A percentile compares a stretch with the other conserved stretches of the same genome.
phyloP scores from a whole-genome alignment of 1,140 invertebrate species.

The Wasmannia auropunctata region DNA sequence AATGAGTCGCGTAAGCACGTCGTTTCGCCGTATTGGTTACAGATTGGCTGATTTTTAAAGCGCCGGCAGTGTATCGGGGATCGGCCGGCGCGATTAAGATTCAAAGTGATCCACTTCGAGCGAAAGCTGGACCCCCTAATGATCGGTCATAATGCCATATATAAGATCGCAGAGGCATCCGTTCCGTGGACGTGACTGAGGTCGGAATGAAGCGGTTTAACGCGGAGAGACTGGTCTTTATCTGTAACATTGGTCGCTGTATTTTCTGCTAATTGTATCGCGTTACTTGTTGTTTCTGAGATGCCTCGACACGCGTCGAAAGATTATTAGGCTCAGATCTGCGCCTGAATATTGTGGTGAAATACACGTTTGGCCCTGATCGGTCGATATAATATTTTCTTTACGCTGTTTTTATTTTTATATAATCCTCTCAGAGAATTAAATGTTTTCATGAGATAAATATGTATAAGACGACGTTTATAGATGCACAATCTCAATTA shows the following conservation, averaged over 20 bases:
- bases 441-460: not conserved
- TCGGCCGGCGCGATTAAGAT: slow-evolving; percentile 63
- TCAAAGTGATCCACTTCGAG: slow-evolving; percentile 68
- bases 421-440: not conserved
- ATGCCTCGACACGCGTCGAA: not conserved
- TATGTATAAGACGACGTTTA: not conserved
- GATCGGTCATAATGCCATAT: slow-evolving; percentile 62
- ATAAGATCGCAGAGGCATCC: slow-evolving; percentile 56
- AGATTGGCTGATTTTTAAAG: not conserved
- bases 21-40: not conserved
- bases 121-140: slow-evolving; percentile 59
- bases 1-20: not conserved
- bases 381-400: not conserved
- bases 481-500: not conserved
- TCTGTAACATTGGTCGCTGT: not conserved
- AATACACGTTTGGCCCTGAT: not conserved
- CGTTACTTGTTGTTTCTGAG: not conserved
- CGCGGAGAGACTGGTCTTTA: slow-evolving; percentile 5
- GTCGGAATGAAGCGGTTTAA: slow-evolving; percentile 57
- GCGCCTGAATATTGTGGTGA: not conserved
- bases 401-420: not conserved
- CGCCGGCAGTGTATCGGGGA: slow-evolving; percentile 12
- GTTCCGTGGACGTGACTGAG: slow-evolving; percentile 64
- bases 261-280: slow-evolving; percentile 20
- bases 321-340: not conserved